These are phyloP conservation scores for Chrysoperla carnea DNA, from an alignment of 1,140 invertebrate species.

Conservation along the genomic window DNA sequence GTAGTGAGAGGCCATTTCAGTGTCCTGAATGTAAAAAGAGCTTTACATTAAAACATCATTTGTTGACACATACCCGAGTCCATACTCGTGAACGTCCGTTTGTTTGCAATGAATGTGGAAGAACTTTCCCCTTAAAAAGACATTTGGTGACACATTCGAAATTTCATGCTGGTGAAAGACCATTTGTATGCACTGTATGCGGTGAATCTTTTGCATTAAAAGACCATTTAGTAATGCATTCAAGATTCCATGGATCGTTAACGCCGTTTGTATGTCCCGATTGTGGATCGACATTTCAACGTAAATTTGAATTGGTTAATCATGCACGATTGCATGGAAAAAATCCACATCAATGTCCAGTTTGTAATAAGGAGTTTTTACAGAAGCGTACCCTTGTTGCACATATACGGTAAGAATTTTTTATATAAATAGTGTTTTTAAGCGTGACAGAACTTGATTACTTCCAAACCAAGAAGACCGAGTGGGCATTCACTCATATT, in stretches of 20 bases:
- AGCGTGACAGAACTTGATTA: too few species aligned
- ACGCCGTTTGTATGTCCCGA: slow-evolving; percentile 67
- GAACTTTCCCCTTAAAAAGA: slow-evolving; percentile 60
- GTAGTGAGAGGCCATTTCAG: slow-evolving; percentile 60
- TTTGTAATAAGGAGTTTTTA: slow-evolving; percentile 67
- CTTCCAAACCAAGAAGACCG: too few species aligned
- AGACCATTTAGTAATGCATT: slow-evolving; percentile 61
- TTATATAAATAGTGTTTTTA: too few species aligned
- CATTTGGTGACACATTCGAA: slow-evolving; percentile 72
- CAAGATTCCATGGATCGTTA: slow-evolving; percentile 62
- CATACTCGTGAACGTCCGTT: slow-evolving; percentile 63
- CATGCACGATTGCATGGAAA: slow-evolving; percentile 62
- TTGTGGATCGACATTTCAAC: slow-evolving; percentile 63
- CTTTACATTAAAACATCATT: slow-evolving; percentile 65
- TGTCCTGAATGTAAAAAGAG: slow-evolving; percentile 75
- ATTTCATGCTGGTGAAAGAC: slow-evolving; percentile 73
- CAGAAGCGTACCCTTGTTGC: slow-evolving; percentile 63
- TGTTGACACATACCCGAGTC: slow-evolving; percentile 57
- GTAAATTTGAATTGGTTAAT: slow-evolving; percentile 70
- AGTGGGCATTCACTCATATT: too few species aligned
- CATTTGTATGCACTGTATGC: slow-evolving; percentile 72
- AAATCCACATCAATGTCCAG: slow-evolving; percentile 60
- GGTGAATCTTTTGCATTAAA: slow-evolving; percentile 77
- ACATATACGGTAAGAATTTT: slow-evolving; percentile 41
- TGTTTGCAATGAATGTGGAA: slow-evolving; percentile 61